These are phyloP conservation scores for Ennomos quercinarius DNA, from an alignment of 2,888 invertebrate species.

Conservation along the genomic window DNA sequence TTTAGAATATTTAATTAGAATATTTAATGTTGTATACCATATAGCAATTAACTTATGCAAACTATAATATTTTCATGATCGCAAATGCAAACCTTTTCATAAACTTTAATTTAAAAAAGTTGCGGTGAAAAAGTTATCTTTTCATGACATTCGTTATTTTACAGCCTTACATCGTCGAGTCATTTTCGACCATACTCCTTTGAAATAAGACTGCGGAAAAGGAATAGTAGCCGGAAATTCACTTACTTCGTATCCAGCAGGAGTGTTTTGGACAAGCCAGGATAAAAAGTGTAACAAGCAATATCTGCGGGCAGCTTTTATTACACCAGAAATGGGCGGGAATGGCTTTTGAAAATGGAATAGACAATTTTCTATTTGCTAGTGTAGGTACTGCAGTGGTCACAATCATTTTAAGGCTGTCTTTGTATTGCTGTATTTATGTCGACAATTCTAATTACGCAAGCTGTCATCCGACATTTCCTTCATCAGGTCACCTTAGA, in stretches of 20 bases:
- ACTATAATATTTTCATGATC: too few relatives aligned
- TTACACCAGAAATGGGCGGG: background rate
- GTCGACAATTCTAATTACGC: too few relatives aligned
- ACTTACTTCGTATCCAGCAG: slow-evolving; percentile 17
- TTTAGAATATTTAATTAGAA: too few relatives aligned
- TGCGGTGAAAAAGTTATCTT: slow-evolving; percentile 19
- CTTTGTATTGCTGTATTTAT: too few relatives aligned
- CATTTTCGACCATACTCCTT: slow-evolving; percentile 11
- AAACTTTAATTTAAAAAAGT: slow-evolving; percentile 7
- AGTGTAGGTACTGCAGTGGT: too few relatives aligned
- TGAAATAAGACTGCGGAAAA: slow-evolving; percentile 2
- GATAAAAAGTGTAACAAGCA: slow-evolving; percentile 20
- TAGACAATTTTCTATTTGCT: background rate
- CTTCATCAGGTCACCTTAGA: too few relatives aligned
- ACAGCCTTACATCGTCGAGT: slow-evolving; percentile 1
- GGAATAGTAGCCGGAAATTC: slow-evolving; percentile 3
- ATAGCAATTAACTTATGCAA: too few relatives aligned
- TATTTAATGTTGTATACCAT: too few relatives aligned
- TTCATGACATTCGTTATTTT: slow-evolving; percentile 22
- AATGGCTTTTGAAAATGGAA: background rate
- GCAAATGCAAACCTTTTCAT: too few relatives aligned
- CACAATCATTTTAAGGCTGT: too few relatives aligned
- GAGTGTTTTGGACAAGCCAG: slow-evolving; percentile 21
- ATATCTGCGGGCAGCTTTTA: slow-evolving; percentile 10
- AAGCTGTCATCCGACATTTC: too few relatives aligned